Percentiles rank a stretch among this genome's conserved stretches.
Conservation (phyloP, 1,140 invertebrate species). For the Dendroctonus ponderosae region DNA sequence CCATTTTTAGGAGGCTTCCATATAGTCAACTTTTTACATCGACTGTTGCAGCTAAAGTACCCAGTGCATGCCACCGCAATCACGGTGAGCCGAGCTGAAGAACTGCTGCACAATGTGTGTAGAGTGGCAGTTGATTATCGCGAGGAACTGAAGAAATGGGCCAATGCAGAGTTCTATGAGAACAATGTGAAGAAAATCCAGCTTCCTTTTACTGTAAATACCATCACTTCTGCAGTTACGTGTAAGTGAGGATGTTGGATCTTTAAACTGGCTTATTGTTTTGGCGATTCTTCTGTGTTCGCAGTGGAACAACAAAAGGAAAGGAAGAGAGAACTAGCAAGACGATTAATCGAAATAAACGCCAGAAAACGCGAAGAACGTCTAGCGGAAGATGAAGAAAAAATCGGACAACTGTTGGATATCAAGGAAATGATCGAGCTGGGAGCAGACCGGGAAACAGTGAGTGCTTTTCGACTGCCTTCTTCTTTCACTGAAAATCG, state of each 20-base stretch:
- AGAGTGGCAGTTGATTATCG: conserved; percentile 75
- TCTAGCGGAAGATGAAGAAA: conserved; percentile 84
- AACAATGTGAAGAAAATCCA: conserved; percentile 80
- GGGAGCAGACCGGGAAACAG: conserved; percentile 64
- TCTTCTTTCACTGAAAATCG: not conserved
- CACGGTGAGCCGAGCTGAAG: conserved; percentile 82
- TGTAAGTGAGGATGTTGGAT: conserved; percentile 37
- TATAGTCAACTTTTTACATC: conserved; percentile 81
- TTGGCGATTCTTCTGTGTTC: conserved; percentile 28
- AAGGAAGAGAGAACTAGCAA: conserved; percentile 77
- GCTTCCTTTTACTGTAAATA: conserved; percentile 69
- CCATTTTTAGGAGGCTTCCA: conserved; percentile 70
- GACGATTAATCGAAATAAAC: conserved; percentile 80
- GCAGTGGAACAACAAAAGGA: conserved; percentile 81
- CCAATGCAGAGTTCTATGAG: conserved; percentile 79
- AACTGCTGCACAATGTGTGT: conserved; percentile 80
- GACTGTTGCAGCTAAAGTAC: conserved; percentile 91
- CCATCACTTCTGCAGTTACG: conserved; percentile 57
- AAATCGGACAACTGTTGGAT: conserved; percentile 72
- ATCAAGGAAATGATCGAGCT: conserved; percentile 73
- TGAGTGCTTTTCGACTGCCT: conserved; percentile 41
- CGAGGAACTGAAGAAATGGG: conserved; percentile 78
- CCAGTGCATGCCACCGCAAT: conserved; percentile 86
- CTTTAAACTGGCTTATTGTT: not conserved
- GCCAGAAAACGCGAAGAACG: conserved; percentile 81